Evolutionary conservation across 2,888 invertebrate species (phyloP).

Genomic region (Lissonota sp.): DNA sequence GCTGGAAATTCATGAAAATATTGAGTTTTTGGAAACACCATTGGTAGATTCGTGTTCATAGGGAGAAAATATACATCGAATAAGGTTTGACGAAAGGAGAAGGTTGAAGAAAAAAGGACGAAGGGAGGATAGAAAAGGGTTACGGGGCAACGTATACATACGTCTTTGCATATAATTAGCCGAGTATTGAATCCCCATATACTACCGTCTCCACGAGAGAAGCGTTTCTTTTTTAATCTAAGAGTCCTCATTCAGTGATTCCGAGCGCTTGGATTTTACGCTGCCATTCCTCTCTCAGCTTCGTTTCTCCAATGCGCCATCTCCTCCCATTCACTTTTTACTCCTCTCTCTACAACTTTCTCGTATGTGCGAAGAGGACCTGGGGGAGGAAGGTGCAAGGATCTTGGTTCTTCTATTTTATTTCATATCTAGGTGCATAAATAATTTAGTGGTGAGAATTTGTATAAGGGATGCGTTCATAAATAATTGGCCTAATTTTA

Average conservation of each 20-base stretch:
- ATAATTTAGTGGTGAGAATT: no score
- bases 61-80: no score
- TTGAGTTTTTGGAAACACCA: no score
- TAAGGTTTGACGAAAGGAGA: no score
- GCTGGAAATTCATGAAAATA: no score
- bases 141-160: conserved; percentile 72
- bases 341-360: conserved; percentile 20
- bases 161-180: conserved; percentile 83
- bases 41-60: no score
- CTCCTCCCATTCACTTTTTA: not conserved
- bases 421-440: not conserved
- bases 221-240: conserved; percentile 35
- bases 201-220: conserved; percentile 39
- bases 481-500: no score
- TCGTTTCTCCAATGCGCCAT: conserved; percentile 26
- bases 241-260: conserved; percentile 71
- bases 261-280: conserved; percentile 61
- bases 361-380: conserved; percentile 71
- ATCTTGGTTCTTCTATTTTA: conserved; percentile 40
- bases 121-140: conserved; percentile 32
- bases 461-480: no score
- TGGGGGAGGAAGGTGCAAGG: conserved; percentile 32
- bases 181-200: conserved; percentile 78
- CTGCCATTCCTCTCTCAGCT: conserved; percentile 34
- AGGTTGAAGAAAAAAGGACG: no score